phyloP scores from a whole-genome alignment of 2,113 vertebrate genomes.

The Eudorcas thomsonii region DNA sequence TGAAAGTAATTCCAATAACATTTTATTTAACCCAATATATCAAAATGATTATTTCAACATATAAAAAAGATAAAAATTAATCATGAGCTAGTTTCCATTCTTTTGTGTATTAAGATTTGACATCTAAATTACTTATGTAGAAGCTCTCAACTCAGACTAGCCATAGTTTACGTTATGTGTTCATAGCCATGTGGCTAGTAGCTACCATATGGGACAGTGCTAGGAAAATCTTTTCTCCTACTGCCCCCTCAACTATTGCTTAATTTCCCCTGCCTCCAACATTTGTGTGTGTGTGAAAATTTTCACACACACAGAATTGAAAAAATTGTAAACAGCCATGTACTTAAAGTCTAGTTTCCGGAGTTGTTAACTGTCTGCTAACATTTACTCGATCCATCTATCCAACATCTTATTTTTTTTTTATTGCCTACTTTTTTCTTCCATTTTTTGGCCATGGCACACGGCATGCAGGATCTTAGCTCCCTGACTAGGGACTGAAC shows the following conservation, averaged over 20 bases:
- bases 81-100: background rate
- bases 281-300: background rate
- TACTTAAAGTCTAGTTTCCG: background rate
- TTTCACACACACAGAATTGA: background rate
- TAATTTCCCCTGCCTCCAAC: background rate
- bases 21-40: background rate
- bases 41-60: background rate
- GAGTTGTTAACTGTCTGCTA: background rate
- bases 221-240: background rate
- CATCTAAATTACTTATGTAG: background rate
- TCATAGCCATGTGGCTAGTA: background rate
- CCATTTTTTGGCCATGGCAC: background rate
- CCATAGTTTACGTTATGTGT: background rate
- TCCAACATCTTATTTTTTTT: background rate
- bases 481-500: background rate
- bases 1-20: background rate
- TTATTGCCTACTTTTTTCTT: background rate
- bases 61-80: background rate
- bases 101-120: background rate
- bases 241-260: background rate
- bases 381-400: background rate
- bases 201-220: background rate
- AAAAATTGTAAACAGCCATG: background rate
- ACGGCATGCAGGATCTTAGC: background rate
- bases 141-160: background rate